Evolutionary conservation across 2,797 vertebrate genomes (phyloP).

Genomic region (Falco berigora): DNA sequence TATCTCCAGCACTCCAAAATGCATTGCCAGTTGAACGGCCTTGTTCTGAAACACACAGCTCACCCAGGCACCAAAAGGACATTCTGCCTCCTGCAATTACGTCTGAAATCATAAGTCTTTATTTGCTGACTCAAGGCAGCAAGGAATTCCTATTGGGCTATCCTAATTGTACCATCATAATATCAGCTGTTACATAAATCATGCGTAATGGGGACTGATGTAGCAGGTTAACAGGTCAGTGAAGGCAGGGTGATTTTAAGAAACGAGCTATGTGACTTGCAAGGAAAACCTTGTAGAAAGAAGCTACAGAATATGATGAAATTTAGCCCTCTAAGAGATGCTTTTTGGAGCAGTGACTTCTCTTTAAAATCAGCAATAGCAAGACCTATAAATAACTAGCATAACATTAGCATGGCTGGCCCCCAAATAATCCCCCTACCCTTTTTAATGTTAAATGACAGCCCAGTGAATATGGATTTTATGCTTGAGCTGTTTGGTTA

Average conservation of each 20-base stretch:
- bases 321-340: neutral
- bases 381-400: constrained; percentile 47
- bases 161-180: constrained; percentile 27
- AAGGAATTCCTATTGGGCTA: constrained; percentile 31
- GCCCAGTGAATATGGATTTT: constrained; percentile 66
- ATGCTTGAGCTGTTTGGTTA: constrained; percentile 68
- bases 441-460: constrained; percentile 65
- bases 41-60: neutral
- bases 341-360: neutral
- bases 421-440: constrained; percentile 59
- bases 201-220: neutral
- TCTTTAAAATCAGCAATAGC: constrained; percentile 29
- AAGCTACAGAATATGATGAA: neutral
- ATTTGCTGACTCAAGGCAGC: constrained; percentile 31
- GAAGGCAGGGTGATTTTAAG: neutral
- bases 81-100: neutral
- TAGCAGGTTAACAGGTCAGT: constrained; percentile 11
- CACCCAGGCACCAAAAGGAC: neutral
- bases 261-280: neutral
- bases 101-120: neutral
- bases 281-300: neutral
- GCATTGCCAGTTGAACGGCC: neutral
- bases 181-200: constrained; percentile 19
- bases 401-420: constrained; percentile 40
- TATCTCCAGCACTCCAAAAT: neutral